Evolutionary conservation across 2,113 vertebrate species (phyloP).

Genomic region (Hypanus sabinus): DNA sequence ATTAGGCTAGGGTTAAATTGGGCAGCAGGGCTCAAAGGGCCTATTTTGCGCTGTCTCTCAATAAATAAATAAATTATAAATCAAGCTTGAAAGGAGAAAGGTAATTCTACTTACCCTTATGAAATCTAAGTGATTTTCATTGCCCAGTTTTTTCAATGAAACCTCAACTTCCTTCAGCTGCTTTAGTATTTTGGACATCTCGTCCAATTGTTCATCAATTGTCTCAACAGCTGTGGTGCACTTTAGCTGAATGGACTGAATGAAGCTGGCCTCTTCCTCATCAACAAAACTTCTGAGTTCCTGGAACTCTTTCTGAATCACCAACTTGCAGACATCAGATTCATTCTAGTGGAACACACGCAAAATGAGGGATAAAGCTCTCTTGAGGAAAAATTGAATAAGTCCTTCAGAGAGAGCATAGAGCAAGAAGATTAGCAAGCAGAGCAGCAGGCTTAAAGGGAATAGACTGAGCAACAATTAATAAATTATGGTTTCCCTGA

Average conservation of each 20-base stretch:
- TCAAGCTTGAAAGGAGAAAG: too few species aligned
- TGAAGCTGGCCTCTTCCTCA: constrained; percentile 66
- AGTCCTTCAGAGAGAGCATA: neutral
- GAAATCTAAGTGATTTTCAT: constrained; percentile 62
- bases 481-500: neutral
- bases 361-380: neutral
- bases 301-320: constrained; percentile 71
- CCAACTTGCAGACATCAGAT: constrained; percentile 70
- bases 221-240: constrained; percentile 57
- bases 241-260: constrained; percentile 58
- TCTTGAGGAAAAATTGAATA: neutral
- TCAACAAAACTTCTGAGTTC: constrained; percentile 67
- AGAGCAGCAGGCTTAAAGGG: neutral
- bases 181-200: constrained; percentile 51
- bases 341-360: constrained; percentile 56
- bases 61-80: neutral
- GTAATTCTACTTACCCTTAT: constrained; percentile 51
- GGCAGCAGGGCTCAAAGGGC: too few species aligned
- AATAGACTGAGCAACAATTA: neutral
- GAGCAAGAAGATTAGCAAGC: neutral
- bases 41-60: too few species aligned
- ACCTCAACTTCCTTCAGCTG: constrained; percentile 55
- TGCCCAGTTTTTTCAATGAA: constrained; percentile 57
- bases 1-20: too few species aligned
- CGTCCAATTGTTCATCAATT: constrained; percentile 65